Evolutionary conservation across 2,113 vertebrate genomes (phyloP).

Genomic region (Bungarus multicinctus): DNA sequence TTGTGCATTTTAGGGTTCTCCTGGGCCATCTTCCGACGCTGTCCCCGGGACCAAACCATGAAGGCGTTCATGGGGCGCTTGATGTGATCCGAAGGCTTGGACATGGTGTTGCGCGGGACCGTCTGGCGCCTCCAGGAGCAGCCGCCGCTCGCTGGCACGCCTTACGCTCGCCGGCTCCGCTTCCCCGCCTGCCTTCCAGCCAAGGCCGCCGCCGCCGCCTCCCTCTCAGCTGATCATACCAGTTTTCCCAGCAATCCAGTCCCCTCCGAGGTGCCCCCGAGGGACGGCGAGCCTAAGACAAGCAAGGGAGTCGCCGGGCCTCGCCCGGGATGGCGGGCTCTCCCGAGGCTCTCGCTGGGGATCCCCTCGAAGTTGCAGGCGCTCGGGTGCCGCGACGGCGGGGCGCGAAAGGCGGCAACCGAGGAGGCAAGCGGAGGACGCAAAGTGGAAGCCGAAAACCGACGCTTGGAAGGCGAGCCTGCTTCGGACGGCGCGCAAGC

Average conservation of each 20-base stretch:
- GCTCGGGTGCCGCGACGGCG: neutral
- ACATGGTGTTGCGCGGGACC: slow-evolving; percentile 76
- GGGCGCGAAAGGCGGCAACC: slow-evolving; percentile 6
- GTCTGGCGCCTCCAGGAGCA: slow-evolving; percentile 32
- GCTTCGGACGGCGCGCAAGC: slow-evolving; percentile 85
- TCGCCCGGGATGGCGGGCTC: slow-evolving; percentile 7
- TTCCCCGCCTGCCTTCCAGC: slow-evolving; percentile 18
- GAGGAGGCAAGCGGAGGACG: slow-evolving; percentile 66
- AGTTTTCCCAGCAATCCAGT: slow-evolving; percentile 56
- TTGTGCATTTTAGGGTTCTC: slow-evolving; percentile 99
- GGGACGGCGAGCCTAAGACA: neutral
- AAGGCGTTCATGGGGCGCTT: slow-evolving; percentile 99
- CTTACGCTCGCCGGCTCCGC: slow-evolving; percentile 19
- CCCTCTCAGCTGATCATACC: slow-evolving; percentile 81
- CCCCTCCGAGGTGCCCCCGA: neutral
- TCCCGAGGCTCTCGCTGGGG: slow-evolving; percentile 32
- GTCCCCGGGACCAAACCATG: slow-evolving; percentile 99
- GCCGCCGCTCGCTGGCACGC: neutral
- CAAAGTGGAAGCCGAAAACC: slow-evolving; percentile 85
- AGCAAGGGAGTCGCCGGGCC: slow-evolving; percentile 35
- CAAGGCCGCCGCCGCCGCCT: slow-evolving; percentile 21
- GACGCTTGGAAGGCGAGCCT: slow-evolving; percentile 93
- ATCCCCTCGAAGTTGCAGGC: neutral
- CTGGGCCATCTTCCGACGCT: slow-evolving; percentile 98
- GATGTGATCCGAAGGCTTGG: slow-evolving; percentile 97